phyloP scores from a whole-genome alignment of 2,797 vertebrate genomes.

The Phrynocephalus forsythii region DNA sequence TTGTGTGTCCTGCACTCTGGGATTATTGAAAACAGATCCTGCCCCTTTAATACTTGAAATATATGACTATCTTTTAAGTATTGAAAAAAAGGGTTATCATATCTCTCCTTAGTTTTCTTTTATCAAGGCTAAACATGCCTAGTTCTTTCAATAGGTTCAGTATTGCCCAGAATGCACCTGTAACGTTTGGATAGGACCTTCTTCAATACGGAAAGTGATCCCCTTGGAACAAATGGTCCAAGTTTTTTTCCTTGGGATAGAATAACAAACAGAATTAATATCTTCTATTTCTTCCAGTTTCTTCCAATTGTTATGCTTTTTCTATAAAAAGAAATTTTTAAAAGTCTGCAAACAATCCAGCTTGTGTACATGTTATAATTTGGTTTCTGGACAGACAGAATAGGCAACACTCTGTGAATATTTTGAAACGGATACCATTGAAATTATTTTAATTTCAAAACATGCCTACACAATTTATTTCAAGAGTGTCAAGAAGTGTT shows the following conservation, averaged over 20 bases:
- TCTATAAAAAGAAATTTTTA: not conserved
- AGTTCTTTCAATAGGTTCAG: not conserved
- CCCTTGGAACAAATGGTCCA: not conserved
- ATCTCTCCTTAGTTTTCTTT: too few species aligned
- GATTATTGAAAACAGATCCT: too few species aligned
- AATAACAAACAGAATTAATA: not conserved
- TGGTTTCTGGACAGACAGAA: slow-evolving; percentile 54
- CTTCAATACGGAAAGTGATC: not conserved
- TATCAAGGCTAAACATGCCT: too few species aligned
- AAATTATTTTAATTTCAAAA: slow-evolving; percentile 62
- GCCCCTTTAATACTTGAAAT: too few species aligned
- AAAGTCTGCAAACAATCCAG: not conserved
- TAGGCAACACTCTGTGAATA: slow-evolving; percentile 30
- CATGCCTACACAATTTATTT: slow-evolving; percentile 55
- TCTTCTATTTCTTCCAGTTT: not conserved
- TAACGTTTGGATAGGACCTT: not conserved
- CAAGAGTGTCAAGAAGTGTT: slow-evolving; percentile 55
- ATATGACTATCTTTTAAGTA: too few species aligned
- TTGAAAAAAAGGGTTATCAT: too few species aligned
- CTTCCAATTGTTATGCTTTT: not conserved
- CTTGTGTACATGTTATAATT: slow-evolving; percentile 43
- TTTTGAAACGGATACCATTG: slow-evolving; percentile 54
- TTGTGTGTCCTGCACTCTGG: too few species aligned
- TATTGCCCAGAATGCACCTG: not conserved
- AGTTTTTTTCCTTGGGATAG: not conserved